Evolutionary conservation across 30 jellyfish, hydroid and myxozoan genomes (phyloP).

Genomic region (Hydractinia echinata): DNA sequence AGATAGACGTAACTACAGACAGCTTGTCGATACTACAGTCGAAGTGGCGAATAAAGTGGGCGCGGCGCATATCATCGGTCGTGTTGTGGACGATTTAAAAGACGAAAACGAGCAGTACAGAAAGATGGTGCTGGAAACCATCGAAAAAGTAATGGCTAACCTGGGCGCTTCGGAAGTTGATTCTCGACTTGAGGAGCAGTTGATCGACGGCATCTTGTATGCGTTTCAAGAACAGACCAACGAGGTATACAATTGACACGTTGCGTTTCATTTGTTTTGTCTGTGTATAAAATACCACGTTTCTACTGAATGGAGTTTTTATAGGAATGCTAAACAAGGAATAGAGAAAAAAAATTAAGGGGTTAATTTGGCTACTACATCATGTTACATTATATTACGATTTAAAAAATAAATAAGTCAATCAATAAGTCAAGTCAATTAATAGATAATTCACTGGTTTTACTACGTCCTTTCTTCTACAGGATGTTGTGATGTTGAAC

Average conservation of each 20-base stretch:
- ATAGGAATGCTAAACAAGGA: no score
- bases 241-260: conserved; percentile 47
- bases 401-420: no score
- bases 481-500: conserved; percentile 96
- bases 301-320: no score
- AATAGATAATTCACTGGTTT: no score
- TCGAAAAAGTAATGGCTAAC: conserved; percentile 97
- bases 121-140: conserved; percentile 98
- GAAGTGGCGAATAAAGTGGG: conserved; percentile 99
- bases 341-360: no score
- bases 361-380: no score
- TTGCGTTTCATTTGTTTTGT: background rate
- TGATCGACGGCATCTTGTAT: conserved; percentile 94
- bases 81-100: conserved; percentile 97
- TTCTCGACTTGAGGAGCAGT: conserved; percentile 97
- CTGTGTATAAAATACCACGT: background rate
- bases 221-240: conserved; percentile 99
- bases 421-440: no score
- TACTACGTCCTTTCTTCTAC: background rate
- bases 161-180: conserved; percentile 99
- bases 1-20: conserved; percentile 97
- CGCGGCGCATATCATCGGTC: conserved; percentile 92
- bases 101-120: conserved; percentile 99
- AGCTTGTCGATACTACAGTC: conserved; percentile 99
- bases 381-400: no score